These are phyloP conservation scores for Gastrophryne carolinensis DNA, from an alignment of 2,797 vertebrate genomes.

Conservation along the genomic window DNA sequence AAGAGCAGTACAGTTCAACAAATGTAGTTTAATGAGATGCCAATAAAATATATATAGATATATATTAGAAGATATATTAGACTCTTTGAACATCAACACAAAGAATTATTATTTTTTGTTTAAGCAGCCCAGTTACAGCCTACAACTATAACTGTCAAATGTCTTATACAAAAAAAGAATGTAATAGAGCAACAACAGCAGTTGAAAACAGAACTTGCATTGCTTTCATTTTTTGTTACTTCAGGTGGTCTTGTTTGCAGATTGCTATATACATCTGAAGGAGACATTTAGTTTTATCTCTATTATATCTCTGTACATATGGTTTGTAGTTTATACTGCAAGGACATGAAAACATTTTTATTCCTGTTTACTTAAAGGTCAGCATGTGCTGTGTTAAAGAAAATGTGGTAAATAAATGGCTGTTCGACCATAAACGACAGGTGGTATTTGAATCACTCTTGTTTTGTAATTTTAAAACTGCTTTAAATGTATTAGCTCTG, in stretches of 20 bases:
- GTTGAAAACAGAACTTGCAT: not conserved
- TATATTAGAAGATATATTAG: too few species aligned
- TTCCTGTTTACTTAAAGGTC: conserved; percentile 60
- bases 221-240: not conserved
- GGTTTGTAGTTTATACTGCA: conserved; percentile 50
- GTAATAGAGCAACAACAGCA: too few species aligned
- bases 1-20: too few species aligned
- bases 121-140: too few species aligned
- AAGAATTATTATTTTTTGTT: too few species aligned
- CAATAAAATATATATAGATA: too few species aligned
- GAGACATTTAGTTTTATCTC: conserved; percentile 9
- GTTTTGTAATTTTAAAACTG: conserved; percentile 62
- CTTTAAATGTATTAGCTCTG: conserved; percentile 63
- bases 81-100: too few species aligned
- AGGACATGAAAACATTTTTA: conserved; percentile 54
- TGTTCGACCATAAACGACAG: conserved; percentile 59
- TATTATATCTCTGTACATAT: conserved; percentile 48
- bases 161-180: too few species aligned
- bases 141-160: too few species aligned
- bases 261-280: not conserved
- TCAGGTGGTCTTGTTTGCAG: not conserved
- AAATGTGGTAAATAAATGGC: conserved; percentile 58
- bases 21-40: too few species aligned
- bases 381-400: conserved; percentile 56
- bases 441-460: conserved; percentile 62